phyloP scores from a whole-genome alignment of 1,140 invertebrate species.

The Lepidurus arcticus region DNA sequence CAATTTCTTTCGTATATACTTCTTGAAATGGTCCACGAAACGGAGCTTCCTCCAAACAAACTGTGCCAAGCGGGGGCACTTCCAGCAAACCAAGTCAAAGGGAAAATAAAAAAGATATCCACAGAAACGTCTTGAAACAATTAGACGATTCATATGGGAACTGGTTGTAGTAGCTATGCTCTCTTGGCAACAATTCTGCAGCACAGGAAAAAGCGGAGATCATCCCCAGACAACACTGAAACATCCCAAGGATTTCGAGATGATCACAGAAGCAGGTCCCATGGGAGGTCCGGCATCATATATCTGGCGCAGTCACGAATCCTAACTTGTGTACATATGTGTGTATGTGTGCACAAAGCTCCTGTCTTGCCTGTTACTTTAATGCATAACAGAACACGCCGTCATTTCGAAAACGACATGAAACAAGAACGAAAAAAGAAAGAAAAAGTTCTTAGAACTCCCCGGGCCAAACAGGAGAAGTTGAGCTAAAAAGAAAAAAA shows the following conservation, averaged over 20 bases:
- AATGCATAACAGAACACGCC: not conserved
- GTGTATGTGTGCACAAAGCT: not conserved
- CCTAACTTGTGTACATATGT: conserved; percentile 4
- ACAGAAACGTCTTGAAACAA: not conserved
- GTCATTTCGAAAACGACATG: not conserved
- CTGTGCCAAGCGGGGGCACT: not conserved
- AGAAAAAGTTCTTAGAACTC: not conserved
- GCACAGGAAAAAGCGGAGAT: not conserved
- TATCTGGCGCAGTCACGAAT: not conserved
- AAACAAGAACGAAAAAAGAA: not conserved
- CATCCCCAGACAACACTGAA: not conserved
- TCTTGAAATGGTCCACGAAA: not conserved
- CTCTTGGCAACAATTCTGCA: not conserved
- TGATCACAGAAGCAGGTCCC: not conserved
- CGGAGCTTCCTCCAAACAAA: not conserved
- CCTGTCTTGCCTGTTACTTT: not conserved
- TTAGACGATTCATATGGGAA: not conserved
- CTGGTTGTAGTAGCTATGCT: not conserved
- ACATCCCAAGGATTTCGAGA: not conserved
- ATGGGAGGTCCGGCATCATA: conserved; percentile 7
- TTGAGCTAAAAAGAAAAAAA: not conserved
- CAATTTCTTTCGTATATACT: not conserved
- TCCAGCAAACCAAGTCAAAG: not conserved
- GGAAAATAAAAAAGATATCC: not conserved
- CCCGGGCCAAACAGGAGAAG: not conserved